phyloP scores from a whole-genome alignment of 2,797 vertebrate genomes.

The Enteromius fasciolatus region DNA sequence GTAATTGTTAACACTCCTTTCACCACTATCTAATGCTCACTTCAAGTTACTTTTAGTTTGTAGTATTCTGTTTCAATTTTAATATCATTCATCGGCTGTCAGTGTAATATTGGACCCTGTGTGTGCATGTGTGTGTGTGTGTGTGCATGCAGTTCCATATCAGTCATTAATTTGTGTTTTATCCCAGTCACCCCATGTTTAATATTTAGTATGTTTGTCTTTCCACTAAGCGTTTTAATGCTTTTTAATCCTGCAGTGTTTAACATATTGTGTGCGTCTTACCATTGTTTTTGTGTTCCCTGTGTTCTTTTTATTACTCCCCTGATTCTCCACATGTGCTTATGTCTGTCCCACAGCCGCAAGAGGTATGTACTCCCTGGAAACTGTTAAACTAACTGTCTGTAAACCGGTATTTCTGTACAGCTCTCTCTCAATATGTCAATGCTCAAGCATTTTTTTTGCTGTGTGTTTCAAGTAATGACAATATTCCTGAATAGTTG shows the following conservation, averaged over 20 bases:
- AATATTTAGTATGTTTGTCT: constrained; percentile 30
- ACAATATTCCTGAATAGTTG: constrained; percentile 11
- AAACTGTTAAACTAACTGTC: constrained; percentile 15
- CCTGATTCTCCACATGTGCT: constrained; percentile 47
- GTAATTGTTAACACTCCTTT: not conserved
- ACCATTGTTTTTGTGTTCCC: constrained; percentile 53
- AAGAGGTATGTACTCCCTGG: constrained; percentile 58
- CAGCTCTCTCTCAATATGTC: not conserved
- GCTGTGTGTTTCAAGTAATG: constrained; percentile 37
- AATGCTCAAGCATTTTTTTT: constrained; percentile 22
- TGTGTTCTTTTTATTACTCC: constrained; percentile 38
- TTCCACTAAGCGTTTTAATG: constrained; percentile 27
- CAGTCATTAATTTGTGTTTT: not conserved
- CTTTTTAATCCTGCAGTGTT: constrained; percentile 40
- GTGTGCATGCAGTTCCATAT: not conserved
- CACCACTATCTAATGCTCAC: not conserved
- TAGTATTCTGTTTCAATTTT: not conserved
- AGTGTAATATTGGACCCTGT: not conserved
- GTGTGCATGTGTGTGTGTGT: not conserved
- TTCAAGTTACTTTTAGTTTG: not conserved
- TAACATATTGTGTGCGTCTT: constrained; percentile 55
- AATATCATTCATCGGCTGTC: not conserved
- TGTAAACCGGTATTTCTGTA: not conserved
- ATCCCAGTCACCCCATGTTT: not conserved
- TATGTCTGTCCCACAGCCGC: constrained; percentile 50